Conservation (phyloP, 1,140 invertebrate genomes). For the Pseudobourletiella spinata region DNA sequence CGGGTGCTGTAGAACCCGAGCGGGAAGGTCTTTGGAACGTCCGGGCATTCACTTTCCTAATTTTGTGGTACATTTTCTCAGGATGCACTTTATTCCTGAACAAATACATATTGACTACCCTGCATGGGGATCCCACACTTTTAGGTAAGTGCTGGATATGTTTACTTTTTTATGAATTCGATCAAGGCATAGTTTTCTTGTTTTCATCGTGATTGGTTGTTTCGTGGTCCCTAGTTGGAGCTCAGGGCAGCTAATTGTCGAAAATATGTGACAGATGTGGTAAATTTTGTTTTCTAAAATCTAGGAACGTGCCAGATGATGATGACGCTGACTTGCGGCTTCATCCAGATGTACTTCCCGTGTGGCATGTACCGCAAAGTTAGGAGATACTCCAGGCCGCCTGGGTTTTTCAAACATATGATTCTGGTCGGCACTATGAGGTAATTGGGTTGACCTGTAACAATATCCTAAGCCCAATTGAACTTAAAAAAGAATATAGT, state of each 20-base stretch:
- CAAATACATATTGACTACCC: conserved; percentile 69
- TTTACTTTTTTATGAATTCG: too few relatives aligned
- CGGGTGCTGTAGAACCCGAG: conserved; percentile 11
- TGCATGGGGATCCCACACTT: conserved; percentile 66
- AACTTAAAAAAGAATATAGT: too few relatives aligned
- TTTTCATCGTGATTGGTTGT: too few relatives aligned
- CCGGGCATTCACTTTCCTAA: conserved; percentile 57
- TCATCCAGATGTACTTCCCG: conserved; percentile 65
- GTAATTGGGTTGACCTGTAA: too few relatives aligned
- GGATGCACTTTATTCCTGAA: conserved; percentile 71
- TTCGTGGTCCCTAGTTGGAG: too few relatives aligned
- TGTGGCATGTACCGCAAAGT: conserved; percentile 60
- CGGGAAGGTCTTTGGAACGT: conserved; percentile 50
- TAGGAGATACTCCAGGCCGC: conserved; percentile 53
- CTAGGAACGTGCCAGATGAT: conserved; percentile 64
- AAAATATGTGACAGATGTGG: conserved; percentile 4
- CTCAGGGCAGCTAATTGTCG: too few relatives aligned
- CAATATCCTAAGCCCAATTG: too few relatives aligned
- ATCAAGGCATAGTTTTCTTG: too few relatives aligned
- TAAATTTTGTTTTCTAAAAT: conserved; percentile 20
- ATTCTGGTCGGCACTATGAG: conserved; percentile 64
- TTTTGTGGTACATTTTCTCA: conserved; percentile 70
- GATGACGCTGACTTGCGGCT: conserved; percentile 64
- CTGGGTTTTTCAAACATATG: conserved; percentile 68
- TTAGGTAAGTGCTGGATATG: too few relatives aligned